Conservation (phyloP, 2,113 vertebrate genomes). For the Cyprinodon variegatus region DNA sequence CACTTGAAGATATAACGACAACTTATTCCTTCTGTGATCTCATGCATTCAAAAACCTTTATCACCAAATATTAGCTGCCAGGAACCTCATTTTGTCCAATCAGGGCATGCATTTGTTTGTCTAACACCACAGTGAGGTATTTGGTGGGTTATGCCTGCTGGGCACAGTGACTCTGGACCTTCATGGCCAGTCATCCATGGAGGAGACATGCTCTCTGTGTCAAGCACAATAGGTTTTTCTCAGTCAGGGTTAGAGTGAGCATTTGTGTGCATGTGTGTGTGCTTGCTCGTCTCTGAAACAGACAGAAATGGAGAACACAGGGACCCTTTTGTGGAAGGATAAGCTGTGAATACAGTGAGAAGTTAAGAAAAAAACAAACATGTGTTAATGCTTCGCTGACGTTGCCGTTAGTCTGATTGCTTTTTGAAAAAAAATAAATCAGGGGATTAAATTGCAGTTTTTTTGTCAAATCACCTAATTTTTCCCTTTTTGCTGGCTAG, state of each 20-base stretch:
- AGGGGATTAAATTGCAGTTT: not conserved
- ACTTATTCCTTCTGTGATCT: not conserved
- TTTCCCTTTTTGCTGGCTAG: no score
- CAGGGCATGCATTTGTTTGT: slow-evolving; percentile 38
- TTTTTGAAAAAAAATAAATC: not conserved
- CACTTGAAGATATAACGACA: not conserved
- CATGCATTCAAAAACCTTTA: not conserved
- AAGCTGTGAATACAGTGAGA: slow-evolving; percentile 10
- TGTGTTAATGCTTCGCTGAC: not conserved
- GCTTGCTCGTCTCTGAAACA: slow-evolving; percentile 18
- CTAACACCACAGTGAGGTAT: slow-evolving; percentile 46
- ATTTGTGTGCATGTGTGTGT: slow-evolving; percentile 29
- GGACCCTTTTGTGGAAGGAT: slow-evolving; percentile 34
- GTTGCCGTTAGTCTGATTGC: not conserved
- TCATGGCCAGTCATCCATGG: slow-evolving; percentile 57
- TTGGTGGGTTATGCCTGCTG: slow-evolving; percentile 49
- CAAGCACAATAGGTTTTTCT: slow-evolving; percentile 65
- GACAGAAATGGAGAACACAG: slow-evolving; percentile 46
- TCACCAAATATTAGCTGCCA: slow-evolving; percentile 4
- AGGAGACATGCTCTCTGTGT: slow-evolving; percentile 62
- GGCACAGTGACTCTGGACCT: slow-evolving; percentile 52
- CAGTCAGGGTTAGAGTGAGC: slow-evolving; percentile 57
- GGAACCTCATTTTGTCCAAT: slow-evolving; percentile 13
- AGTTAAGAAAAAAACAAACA: not conserved
- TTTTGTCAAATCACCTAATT: not conserved